phyloP scores from a whole-genome alignment of 2,797 vertebrate genomes.

The Neosilurus hyrtlii region DNA sequence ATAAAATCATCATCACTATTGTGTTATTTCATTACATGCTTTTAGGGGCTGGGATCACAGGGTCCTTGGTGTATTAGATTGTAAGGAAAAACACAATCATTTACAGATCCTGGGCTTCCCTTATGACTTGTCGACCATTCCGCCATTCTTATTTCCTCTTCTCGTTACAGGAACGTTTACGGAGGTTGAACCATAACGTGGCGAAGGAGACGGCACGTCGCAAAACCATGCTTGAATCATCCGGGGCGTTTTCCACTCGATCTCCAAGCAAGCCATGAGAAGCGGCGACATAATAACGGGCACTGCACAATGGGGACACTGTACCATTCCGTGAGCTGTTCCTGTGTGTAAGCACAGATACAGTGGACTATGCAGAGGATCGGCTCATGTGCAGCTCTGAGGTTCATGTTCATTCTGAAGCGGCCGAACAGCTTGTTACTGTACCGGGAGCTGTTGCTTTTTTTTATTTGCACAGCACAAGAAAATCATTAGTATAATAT shows the following conservation, averaged over 20 bases:
- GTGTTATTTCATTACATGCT: background rate
- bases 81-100: background rate
- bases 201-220: slow-evolving; percentile 88
- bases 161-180: slow-evolving; percentile 78
- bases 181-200: slow-evolving; percentile 88
- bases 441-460: background rate
- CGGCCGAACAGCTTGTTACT: slow-evolving; percentile 10
- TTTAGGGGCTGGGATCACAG: background rate
- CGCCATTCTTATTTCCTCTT: background rate
- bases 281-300: background rate
- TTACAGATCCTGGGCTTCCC: background rate
- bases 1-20: background rate
- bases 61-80: background rate
- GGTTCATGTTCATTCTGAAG: background rate
- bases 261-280: slow-evolving; percentile 82
- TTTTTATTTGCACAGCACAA: slow-evolving; percentile 11
- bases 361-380: slow-evolving; percentile 16
- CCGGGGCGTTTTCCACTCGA: slow-evolving; percentile 79
- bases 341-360: background rate
- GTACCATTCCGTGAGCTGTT: background rate
- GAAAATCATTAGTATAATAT: background rate
- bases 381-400: background rate
- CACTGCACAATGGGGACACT: background rate
- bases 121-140: background rate
- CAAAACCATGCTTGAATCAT: slow-evolving; percentile 87